Conservation (phyloP, 1,140 invertebrate species). For the Zaprionus camerounensis region DNA sequence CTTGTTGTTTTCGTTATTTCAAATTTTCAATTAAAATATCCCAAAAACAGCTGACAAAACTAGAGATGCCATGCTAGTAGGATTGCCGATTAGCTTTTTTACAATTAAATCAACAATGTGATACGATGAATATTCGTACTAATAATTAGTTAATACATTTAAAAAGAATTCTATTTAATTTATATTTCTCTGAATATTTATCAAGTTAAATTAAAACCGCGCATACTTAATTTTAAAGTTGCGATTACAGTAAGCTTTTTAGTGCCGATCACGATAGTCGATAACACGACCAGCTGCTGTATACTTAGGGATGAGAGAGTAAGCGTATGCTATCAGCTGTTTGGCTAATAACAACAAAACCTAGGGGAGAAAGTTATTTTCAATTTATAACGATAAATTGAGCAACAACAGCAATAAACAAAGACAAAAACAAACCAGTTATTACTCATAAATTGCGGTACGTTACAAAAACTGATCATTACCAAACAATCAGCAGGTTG, state of each 20-base stretch:
- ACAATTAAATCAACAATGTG: neutral
- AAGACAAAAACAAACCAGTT: slow-evolving; percentile 39
- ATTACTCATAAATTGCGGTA: slow-evolving; percentile 18
- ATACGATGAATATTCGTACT: neutral
- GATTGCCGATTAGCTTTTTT: neutral
- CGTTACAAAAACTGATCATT: slow-evolving; percentile 3
- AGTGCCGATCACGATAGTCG: neutral
- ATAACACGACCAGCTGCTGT: neutral
- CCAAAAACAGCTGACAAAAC: slow-evolving; percentile 41
- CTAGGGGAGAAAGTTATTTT: slow-evolving; percentile 65
- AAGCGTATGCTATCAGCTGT: slow-evolving; percentile 26
- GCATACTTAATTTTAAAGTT: neutral
- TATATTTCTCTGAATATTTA: too few species aligned
- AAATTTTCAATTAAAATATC: slow-evolving; percentile 21
- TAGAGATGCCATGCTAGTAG: neutral
- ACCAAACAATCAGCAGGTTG: neutral
- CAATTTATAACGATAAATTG: slow-evolving; percentile 32
- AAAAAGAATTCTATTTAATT: too few species aligned
- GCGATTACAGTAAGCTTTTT: neutral
- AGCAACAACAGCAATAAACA: slow-evolving; percentile 29
- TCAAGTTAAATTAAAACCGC: too few species aligned
- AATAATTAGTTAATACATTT: too few species aligned
- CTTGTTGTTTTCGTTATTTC: slow-evolving; percentile 16
- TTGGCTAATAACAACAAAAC: slow-evolving; percentile 34
- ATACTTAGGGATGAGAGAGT: neutral